phyloP scores from a whole-genome alignment of 2,797 vertebrate species.

The Xenops minutus region DNA sequence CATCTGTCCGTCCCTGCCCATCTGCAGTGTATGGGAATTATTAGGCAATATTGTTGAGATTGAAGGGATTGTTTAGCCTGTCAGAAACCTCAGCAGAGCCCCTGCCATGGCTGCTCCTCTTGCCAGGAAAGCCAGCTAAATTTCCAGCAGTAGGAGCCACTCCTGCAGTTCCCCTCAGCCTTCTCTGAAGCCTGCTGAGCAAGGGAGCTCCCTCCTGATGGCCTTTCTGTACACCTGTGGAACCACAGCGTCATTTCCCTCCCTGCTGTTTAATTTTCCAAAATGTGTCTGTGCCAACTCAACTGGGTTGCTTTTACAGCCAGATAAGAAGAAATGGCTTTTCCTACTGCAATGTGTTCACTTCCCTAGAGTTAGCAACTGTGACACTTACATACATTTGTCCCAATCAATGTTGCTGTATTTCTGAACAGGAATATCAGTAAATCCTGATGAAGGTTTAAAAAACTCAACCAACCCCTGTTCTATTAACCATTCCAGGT shows the following conservation, averaged over 20 bases:
- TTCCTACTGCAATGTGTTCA: background rate
- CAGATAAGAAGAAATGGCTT: background rate
- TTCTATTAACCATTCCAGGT: background rate
- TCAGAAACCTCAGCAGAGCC: background rate
- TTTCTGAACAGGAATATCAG: background rate
- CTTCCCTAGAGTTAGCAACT: background rate
- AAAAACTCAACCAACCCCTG: background rate
- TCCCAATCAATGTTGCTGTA: background rate
- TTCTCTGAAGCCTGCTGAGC: background rate
- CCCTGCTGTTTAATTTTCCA: background rate
- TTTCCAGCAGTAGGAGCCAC: background rate
- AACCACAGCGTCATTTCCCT: accelerated
- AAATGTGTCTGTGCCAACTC: background rate
- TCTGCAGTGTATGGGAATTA: background rate
- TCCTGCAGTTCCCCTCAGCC: background rate
- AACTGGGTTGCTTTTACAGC: background rate
- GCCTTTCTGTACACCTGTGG: background rate
- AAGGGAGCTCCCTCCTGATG: background rate
- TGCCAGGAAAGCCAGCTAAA: background rate
- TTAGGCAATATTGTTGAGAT: background rate
- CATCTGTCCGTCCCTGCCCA: accelerated
- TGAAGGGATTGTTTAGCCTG: background rate
- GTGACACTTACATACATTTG: background rate
- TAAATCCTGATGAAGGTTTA: background rate
- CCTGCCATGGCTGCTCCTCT: accelerated